These are phyloP conservation scores for Macrosiphum euphorbiae DNA, from an alignment of 2,888 invertebrate species.

Conservation along the genomic window DNA sequence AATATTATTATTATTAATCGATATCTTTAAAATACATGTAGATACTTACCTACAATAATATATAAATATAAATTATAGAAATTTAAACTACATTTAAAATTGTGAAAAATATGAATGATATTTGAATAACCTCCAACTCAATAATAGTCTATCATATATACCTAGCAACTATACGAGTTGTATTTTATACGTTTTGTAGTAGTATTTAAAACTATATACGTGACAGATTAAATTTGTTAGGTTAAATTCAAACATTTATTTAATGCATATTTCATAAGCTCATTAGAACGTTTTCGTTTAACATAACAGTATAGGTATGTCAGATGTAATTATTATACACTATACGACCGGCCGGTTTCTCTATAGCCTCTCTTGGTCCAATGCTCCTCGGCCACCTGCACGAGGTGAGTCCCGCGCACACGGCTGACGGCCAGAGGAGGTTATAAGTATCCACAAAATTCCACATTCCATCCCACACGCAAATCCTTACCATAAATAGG, in stretches of 20 bases:
- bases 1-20: not conserved
- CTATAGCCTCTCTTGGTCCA: slow-evolving; percentile 60
- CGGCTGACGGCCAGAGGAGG: slow-evolving; percentile 52
- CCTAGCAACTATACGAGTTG: not conserved
- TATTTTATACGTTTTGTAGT: not conserved
- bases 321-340: slow-evolving; percentile 36
- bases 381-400: slow-evolving; percentile 61
- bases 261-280: slow-evolving; percentile 50
- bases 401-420: slow-evolving; percentile 56
- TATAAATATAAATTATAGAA: not conserved
- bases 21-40: not conserved
- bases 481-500: not conserved
- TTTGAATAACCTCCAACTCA: not conserved
- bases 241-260: slow-evolving; percentile 40
- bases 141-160: not conserved
- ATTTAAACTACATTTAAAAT: not conserved
- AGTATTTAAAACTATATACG: slow-evolving; percentile 15
- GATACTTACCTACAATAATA: not conserved
- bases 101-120: not conserved
- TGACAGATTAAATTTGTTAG: slow-evolving; percentile 15
- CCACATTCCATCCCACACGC: not conserved
- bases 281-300: slow-evolving; percentile 43
- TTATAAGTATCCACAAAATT: not conserved
- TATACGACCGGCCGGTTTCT: slow-evolving; percentile 39
- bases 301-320: slow-evolving; percentile 22